Conservation (phyloP, 2,797 vertebrate genomes). For the Danio tinwini region DNA sequence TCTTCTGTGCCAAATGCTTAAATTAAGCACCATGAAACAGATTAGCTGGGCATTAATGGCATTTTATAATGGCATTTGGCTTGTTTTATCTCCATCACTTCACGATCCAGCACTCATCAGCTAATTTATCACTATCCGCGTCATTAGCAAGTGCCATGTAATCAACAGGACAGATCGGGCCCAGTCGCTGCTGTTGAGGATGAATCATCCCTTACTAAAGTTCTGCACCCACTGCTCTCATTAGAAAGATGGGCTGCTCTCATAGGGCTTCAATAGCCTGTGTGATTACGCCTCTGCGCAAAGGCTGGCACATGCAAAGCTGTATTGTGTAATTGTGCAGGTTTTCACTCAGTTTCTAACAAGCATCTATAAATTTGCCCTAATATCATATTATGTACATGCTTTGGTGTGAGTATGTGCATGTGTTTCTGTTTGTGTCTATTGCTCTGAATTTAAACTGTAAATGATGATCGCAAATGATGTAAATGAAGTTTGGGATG, state of each 20-base stretch:
- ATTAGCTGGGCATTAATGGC: background rate
- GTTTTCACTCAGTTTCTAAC: conserved; percentile 5
- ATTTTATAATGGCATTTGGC: conserved; percentile 9
- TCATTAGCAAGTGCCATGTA: conserved; percentile 6
- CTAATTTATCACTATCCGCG: conserved; percentile 16
- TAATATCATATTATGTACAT: background rate
- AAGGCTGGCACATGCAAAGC: background rate
- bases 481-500: background rate
- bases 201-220: conserved; percentile 11
- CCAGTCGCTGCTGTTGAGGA: background rate
- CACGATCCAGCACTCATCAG: conserved; percentile 14
- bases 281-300: conserved; percentile 15
- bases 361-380: conserved; percentile 2
- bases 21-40: conserved; percentile 13
- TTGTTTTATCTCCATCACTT: conserved; percentile 19
- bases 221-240: conserved; percentile 25
- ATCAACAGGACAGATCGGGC: conserved; percentile 9
- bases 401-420: background rate
- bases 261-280: background rate
- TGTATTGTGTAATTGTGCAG: conserved; percentile 2
- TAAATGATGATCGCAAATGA: background rate
- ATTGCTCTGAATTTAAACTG: background rate
- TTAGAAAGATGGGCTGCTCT: conserved; percentile 15
- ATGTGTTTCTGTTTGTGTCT: background rate
- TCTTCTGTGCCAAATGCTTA: conserved; percentile 10